Evolutionary conservation across 2,797 vertebrate genomes (phyloP), one percentile per base, ranked within the genome.

Genomic region (Oophaga sylvatica): DNA sequence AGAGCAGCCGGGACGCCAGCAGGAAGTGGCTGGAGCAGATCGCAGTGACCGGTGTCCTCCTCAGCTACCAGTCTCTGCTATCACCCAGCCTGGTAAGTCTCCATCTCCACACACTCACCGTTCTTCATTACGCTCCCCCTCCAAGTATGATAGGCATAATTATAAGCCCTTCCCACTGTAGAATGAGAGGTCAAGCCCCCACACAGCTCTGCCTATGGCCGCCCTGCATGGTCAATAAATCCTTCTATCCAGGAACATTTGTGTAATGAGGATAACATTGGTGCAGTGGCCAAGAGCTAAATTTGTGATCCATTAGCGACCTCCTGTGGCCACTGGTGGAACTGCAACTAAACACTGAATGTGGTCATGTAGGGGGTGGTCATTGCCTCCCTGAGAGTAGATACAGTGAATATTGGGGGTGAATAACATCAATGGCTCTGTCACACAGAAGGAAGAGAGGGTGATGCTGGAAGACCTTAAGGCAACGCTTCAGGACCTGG

Each of bases 1-100:
- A 99, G 85, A 97, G 96, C 92, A 94, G 98, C 95, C 97, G 97
- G 79, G 98, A 99, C 0, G 97, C 97, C 93, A 99, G 98, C 94
- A 96, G 95, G 92, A 99, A 99, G 92, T 99, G 98, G 98, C 94
- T 99, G 90, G 98, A 99, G 92, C 98, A 99, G 92, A 96, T 98
- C 87, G 96, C 97, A 0, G 96, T 93, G 91, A 99, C 98, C 0
- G 98, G 98, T 0, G 96, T 96, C 90, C 92, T 99, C 71, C 93
- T 99, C 78, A 96, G 97, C 94, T 99, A 97, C 93, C 98, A 99
- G 94, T 97, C 98, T 68, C 94, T 97, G 31, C 95, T 99, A 10
- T 95, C 96, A 0, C 96, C 97, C 0, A 71, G 94, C 0, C 80
- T 94, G 96, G 98, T 99, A 93, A 97, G 97, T 48, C 68, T 73